Evolutionary conservation across 2,797 vertebrate genomes (phyloP).

Genomic region (Notolepis coatsorum): DNA sequence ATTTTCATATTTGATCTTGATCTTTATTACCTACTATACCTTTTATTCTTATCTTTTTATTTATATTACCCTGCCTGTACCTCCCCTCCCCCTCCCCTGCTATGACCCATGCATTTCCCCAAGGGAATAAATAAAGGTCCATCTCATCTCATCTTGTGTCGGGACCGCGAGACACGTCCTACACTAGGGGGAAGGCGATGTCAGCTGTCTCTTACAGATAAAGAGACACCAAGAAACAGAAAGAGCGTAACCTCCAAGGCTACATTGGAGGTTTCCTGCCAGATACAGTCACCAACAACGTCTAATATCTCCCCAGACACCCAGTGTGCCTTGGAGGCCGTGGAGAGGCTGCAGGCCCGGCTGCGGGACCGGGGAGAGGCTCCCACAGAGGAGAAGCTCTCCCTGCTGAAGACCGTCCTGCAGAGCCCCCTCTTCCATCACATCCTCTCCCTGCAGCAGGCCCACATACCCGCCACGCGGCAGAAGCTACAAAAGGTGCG

Average conservation of each 20-base stretch:
- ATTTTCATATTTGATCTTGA: too few species aligned
- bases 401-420: constrained; percentile 89
- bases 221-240: too few species aligned
- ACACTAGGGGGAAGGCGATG: not conserved
- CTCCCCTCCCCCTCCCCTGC: too few species aligned
- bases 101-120: too few species aligned
- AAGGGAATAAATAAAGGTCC: too few species aligned
- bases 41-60: too few species aligned
- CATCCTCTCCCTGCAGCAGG: constrained; percentile 90
- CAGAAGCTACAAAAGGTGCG: constrained; percentile 74
- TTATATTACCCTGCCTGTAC: too few species aligned
- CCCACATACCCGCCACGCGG: too few species aligned
- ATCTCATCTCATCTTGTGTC: too few species aligned
- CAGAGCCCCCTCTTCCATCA: constrained; percentile 97
- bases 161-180: constrained; percentile 17
- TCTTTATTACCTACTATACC: too few species aligned
- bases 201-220: too few species aligned
- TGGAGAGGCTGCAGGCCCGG: constrained; percentile 91
- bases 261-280: constrained; percentile 3
- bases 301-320: constrained; percentile 80
- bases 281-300: constrained; percentile 22
- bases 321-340: constrained; percentile 89
- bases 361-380: constrained; percentile 89
- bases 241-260: constrained; percentile 6
- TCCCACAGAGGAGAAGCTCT: constrained; percentile 90